Base-by-base conservation (phyloP, 2,888 invertebrate species). In the Hyposoter didymator region DNA sequence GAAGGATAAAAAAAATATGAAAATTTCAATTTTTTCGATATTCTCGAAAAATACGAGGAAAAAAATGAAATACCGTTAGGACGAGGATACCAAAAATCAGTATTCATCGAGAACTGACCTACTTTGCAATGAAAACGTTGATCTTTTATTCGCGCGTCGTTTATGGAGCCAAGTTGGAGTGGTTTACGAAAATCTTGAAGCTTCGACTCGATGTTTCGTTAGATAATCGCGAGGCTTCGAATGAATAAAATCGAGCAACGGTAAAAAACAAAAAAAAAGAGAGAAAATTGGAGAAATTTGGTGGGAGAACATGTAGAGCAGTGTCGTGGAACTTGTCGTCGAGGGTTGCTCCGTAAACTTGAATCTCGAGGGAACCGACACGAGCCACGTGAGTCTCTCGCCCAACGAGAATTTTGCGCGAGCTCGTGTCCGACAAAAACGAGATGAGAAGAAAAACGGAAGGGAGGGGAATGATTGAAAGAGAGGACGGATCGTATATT, bases 401-500 rank as follows among this genome's bases (percentile, higher is more conserved):
- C 22, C 19, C 43, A 22, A n/a, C 28, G 47, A 69, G 28, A 69
- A 47, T 69, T 69, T 47, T 32, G 45, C 69, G 47, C 69, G 22
- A 28, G 45, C 28, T 69, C 28, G 47, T 45, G 69, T 69, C 69
- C 28, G 43, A 19, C 67, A 14, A 28, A 35, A 69, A 69, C 14
- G 69, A 69, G 45, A 69, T 22, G 69, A 43, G 69, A 69, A 28
- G 69, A 45, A 66, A 66, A 35, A 78, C 39, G 66, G 80, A 79
- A 81, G 81, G 73, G 72, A 45, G 43, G 43, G 12, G 49, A 74
- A 74, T 70, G 67, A 84, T 66, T 76, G 70, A 84, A 67, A 69
- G 66, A 70, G 67, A 72, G 69, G 64, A 70, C 72, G 76, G 84
- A 85, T 79, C 72, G 80, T 73, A 88, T 88, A 90, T 91, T 90